These are phyloP conservation scores for Nothobranchius furzeri DNA, from an alignment of 2,113 vertebrate genomes.

Conservation along the genomic window DNA sequence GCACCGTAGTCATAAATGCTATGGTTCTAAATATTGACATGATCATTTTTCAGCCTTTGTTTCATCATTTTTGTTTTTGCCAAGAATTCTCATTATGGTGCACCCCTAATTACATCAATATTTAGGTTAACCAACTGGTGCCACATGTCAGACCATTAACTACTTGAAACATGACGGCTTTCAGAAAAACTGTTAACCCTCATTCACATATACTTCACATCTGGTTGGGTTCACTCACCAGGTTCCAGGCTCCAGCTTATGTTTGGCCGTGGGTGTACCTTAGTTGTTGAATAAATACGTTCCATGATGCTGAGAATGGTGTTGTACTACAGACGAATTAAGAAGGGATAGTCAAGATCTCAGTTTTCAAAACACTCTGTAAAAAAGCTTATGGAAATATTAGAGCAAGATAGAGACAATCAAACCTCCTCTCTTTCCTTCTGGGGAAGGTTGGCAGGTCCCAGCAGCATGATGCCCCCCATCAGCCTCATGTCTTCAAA, in stretches of 20 bases:
- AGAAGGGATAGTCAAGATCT: neutral
- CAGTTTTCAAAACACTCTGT: neutral
- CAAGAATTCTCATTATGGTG: too few relatives aligned
- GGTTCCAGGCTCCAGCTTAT: conserved; percentile 92
- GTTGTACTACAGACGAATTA: conserved; percentile 83
- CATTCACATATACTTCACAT: too few relatives aligned
- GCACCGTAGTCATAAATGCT: too few relatives aligned
- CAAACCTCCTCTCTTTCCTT: conserved; percentile 81
- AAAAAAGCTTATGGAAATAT: neutral
- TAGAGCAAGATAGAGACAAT: neutral
- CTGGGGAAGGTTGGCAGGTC: conserved; percentile 85
- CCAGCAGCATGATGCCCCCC: conserved; percentile 80
- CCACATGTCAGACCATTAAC: too few relatives aligned
- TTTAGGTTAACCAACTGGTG: too few relatives aligned
- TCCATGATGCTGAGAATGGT: conserved; percentile 90
- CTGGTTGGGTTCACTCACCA: conserved; percentile 73
- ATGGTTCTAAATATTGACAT: too few relatives aligned
- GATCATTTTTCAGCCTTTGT: too few relatives aligned
- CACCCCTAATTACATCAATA: too few relatives aligned
- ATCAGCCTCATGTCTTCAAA: conserved; percentile 80
- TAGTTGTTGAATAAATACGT: conserved; percentile 89
- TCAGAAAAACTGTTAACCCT: too few relatives aligned
- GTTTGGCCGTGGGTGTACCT: conserved; percentile 81
- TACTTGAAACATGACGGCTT: too few relatives aligned
- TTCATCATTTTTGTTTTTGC: too few relatives aligned